Evolutionary conservation across 2,888 invertebrate genomes (phyloP).

Genomic region (Chalcis sispes): DNA sequence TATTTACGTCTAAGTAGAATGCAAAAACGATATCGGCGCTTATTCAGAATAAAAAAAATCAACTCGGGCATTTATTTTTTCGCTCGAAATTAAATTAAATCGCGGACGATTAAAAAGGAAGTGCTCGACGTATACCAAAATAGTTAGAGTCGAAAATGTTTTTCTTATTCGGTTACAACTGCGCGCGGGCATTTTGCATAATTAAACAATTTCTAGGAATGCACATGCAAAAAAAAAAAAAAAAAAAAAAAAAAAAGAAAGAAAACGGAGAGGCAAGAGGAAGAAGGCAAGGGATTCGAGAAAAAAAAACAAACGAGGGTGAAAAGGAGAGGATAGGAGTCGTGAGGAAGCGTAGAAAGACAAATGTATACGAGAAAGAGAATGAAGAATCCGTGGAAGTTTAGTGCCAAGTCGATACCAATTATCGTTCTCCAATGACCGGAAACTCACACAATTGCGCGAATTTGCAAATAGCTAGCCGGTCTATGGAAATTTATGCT

Average conservation of each 20-base stretch:
- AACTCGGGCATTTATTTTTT: too few relatives aligned
- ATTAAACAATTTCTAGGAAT: too few relatives aligned
- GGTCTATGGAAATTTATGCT: slow-evolving; percentile 48
- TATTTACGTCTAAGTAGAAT: too few relatives aligned
- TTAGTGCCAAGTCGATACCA: slow-evolving; percentile 52
- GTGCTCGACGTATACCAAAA: too few relatives aligned
- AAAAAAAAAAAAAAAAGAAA: neutral
- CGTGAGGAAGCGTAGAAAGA: slow-evolving; percentile 7
- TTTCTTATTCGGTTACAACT: too few relatives aligned
- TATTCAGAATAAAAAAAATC: too few relatives aligned
- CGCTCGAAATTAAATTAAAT: too few relatives aligned
- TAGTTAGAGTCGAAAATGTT: too few relatives aligned
- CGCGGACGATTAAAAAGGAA: too few relatives aligned
- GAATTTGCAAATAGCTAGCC: slow-evolving; percentile 16
- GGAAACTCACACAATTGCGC: slow-evolving; percentile 34
- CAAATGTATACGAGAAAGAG: neutral
- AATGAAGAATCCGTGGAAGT: slow-evolving; percentile 22
- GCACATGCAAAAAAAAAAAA: neutral
- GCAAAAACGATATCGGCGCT: too few relatives aligned
- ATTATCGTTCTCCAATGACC: slow-evolving; percentile 58
- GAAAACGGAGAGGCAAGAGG: neutral
- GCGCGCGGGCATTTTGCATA: too few relatives aligned
- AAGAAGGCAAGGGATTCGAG: neutral
- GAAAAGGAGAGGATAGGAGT: neutral
- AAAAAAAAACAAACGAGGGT: neutral